These are phyloP conservation scores for Mareca penelope DNA, from an alignment of 2,797 vertebrate species.

Conservation along the genomic window DNA sequence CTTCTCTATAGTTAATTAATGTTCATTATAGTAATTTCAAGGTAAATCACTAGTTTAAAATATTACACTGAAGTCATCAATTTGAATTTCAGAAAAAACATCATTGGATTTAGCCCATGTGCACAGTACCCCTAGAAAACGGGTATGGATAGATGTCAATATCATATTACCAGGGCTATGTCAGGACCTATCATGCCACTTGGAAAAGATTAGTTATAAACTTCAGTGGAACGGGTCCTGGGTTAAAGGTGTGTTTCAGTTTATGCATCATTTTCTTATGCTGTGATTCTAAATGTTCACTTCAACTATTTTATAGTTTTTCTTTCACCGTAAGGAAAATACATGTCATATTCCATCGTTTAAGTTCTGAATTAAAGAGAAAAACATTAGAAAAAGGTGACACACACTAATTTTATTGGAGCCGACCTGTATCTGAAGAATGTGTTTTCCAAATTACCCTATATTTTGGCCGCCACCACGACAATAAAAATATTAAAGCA, in stretches of 20 bases:
- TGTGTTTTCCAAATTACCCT: background rate
- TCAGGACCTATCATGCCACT: background rate
- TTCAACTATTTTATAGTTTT: background rate
- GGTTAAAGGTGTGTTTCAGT: background rate
- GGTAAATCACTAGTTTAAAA: background rate
- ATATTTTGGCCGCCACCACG: background rate
- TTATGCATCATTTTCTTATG: background rate
- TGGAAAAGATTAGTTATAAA: background rate
- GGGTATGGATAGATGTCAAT: accelerated
- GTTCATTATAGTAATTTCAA: background rate
- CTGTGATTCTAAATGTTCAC: background rate
- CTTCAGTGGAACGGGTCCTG: background rate
- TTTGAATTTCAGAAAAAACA: background rate
- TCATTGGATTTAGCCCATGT: background rate
- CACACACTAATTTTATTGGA: background rate
- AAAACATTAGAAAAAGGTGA: background rate
- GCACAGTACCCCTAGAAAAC: background rate
- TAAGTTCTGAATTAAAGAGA: background rate
- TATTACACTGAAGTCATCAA: background rate
- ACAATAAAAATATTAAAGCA: background rate
- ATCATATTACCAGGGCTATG: background rate
- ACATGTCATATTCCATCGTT: background rate
- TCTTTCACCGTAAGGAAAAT: background rate
- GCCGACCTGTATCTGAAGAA: background rate
- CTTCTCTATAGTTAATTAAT: background rate